Evolutionary conservation across 1,140 invertebrate species (phyloP).

Genomic region (Temnothorax nylanderi): DNA sequence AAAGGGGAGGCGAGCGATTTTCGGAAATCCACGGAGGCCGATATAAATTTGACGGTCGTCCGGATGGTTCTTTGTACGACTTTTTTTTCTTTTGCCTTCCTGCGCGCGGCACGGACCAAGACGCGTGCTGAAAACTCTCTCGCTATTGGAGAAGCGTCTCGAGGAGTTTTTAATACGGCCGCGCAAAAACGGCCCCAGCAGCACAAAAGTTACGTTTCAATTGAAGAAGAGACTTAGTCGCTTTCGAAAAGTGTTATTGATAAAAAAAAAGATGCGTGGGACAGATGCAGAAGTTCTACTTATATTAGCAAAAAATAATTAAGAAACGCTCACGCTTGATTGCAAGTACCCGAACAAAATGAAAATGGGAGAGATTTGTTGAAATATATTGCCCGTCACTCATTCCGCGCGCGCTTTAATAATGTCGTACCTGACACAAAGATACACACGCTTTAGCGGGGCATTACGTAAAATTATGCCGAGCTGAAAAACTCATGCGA

Average conservation of each 20-base stretch:
- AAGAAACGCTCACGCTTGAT: not conserved
- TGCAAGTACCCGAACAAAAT: not conserved
- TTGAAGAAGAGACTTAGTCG: not conserved
- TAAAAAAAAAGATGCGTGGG: not conserved
- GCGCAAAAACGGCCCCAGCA: not conserved
- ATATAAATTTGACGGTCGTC: constrained; percentile 70
- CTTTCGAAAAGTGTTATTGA: not conserved
- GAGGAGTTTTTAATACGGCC: constrained; percentile 34
- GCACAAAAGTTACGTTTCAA: constrained; percentile 8
- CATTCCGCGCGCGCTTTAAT: not conserved
- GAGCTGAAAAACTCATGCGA: constrained; percentile 62
- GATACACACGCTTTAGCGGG: not conserved
- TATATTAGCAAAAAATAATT: not conserved
- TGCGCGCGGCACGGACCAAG: not conserved
- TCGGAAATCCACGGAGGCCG: constrained; percentile 61
- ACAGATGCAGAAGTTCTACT: not conserved
- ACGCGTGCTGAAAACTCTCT: constrained; percentile 59
- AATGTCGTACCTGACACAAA: not conserved
- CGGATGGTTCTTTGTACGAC: constrained; percentile 60
- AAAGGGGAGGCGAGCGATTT: constrained; percentile 50
- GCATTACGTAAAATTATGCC: constrained; percentile 70
- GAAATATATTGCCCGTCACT: too few relatives aligned
- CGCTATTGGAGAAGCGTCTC: constrained; percentile 28
- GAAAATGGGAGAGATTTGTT: not conserved
- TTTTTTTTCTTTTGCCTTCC: constrained; percentile 26